Evolutionary conservation across 2,888 invertebrate genomes (phyloP).

Genomic region (Nasonia oneida): DNA sequence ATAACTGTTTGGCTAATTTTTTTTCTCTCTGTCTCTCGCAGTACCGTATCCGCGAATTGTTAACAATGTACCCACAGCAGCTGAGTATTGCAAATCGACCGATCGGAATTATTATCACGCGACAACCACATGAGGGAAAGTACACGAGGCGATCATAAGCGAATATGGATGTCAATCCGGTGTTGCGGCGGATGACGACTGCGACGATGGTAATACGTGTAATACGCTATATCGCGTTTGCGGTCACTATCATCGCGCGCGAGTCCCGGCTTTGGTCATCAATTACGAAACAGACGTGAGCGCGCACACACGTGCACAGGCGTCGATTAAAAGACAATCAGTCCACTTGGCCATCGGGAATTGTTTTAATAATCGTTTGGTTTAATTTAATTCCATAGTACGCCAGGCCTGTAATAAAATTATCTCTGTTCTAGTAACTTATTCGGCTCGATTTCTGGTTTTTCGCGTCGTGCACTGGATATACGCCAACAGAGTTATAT

Average conservation of each 20-base stretch:
- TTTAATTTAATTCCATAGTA: background rate
- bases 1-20: background rate
- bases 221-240: conserved; percentile 50
- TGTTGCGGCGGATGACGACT: background rate
- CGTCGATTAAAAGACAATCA: conserved; percentile 52
- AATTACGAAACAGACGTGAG: conserved; percentile 21
- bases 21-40: background rate
- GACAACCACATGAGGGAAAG: conserved; percentile 15
- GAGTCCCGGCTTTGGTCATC: conserved; percentile 33
- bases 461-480: too few species aligned
- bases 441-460: background rate
- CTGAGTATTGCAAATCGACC: too few species aligned
- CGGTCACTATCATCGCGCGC: conserved; percentile 31
- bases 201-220: conserved; percentile 14
- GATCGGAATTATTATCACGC: conserved; percentile 14
- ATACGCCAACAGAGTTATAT: background rate
- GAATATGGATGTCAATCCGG: conserved; percentile 42
- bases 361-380: background rate
- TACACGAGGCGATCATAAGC: background rate
- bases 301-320: background rate
- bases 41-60: background rate
- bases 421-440: too few species aligned
- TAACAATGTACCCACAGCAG: too few species aligned
- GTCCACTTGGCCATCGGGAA: background rate
- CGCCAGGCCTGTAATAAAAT: too few species aligned